Conservation (phyloP, 1,140 invertebrate species). For the Trachymyrmex cornetzi region DNA sequence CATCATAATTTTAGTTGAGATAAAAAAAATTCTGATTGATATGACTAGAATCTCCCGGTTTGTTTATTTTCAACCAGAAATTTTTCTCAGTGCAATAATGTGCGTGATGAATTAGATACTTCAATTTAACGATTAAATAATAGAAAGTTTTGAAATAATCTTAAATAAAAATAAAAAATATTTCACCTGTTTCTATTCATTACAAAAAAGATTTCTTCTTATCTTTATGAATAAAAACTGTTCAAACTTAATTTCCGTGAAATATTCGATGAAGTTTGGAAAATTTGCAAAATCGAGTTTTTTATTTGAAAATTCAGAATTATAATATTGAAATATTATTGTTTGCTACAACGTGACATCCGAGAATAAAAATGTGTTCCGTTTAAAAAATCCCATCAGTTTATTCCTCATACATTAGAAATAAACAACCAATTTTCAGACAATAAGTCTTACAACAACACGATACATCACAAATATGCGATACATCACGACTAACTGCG, state of each 20-base stretch:
- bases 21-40: too few species aligned
- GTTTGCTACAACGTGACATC: neutral
- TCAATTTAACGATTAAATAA: neutral
- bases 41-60: too few species aligned
- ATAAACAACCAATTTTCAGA: neutral
- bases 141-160: neutral
- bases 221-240: neutral
- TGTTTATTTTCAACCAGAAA: too few species aligned
- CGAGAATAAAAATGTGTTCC: neutral
- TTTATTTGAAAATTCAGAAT: neutral
- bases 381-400: neutral
- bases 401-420: neutral
- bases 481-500: neutral
- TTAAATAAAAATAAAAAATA: neutral
- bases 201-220: neutral
- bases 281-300: neutral
- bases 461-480: neutral
- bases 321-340: neutral
- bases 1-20: too few species aligned
- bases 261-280: neutral
- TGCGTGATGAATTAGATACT: slow-evolving; percentile 19
- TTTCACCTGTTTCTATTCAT: neutral
- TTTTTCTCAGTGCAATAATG: neutral
- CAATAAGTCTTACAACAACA: neutral
- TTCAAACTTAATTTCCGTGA: neutral